Evolutionary conservation across 2,888 invertebrate genomes (phyloP), one percentile per base, ranked within the genome.

Genomic region (Calameuta pallipes): DNA sequence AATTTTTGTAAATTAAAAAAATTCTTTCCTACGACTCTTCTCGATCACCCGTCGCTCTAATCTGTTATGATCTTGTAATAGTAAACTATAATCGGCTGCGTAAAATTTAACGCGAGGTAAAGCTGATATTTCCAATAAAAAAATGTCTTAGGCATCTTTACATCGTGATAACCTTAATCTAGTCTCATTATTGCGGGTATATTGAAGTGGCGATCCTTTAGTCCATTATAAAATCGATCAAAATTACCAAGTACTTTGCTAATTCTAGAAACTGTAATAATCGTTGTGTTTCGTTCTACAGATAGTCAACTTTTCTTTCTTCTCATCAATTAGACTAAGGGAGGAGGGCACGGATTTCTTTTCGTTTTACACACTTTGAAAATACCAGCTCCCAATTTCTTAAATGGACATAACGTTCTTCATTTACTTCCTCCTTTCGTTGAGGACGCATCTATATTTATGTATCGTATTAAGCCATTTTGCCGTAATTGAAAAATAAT

Each of bases 251-350:
- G 80, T 84, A 84, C 82, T 81, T 85, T 77, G 79, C 82, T 87
- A 87, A 83, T 83, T 86, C 83, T 88, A 88, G 83, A 89, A 85
- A 88, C 88, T 87, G 85, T 86, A 87, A 85, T 88, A 87, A 83
- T 89, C 89, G 89, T 88, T 89, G 89, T 89, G 85, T 88, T 85
- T 84, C 85, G 86, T 76, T 76, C 76, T 79, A 78, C 73, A 41
- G 69, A 31, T 78, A 75, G 31, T 75, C 75, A 69, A 71, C 71
- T 13, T 31, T 2, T 36, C 12, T 34, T 71, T 33, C 36, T 9
- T n/a, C 12, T 74, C 13, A 33, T 74, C 36, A 34, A 74, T 74
- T 74, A 74, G 11, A 30, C 37, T 74, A 37, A 9, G 30, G 71
- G 56, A 71, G 74, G 74, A 74, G 34, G 34, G 74, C 74, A 74